Conservation (phyloP, 2,888 invertebrate genomes). For the Clitarchus hookeri region DNA sequence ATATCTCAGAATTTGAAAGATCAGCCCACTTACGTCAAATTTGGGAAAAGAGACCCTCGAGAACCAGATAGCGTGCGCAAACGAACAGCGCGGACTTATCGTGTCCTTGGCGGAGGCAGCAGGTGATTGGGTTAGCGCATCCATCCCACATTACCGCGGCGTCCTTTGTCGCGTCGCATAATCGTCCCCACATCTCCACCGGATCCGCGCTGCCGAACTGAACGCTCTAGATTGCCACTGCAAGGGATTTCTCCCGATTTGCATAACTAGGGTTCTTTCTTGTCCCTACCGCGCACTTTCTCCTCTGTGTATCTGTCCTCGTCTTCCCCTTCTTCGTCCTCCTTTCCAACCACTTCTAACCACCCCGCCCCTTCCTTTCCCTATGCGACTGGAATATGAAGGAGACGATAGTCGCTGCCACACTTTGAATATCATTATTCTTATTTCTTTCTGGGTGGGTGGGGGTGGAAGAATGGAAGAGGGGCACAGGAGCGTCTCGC, state of each 20-base stretch:
- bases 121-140: slow-evolving; percentile 2
- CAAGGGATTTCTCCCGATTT: slow-evolving; percentile 14
- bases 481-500: not conserved
- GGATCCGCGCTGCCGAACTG: not conserved
- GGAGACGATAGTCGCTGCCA: slow-evolving; percentile 2
- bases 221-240: slow-evolving; percentile 7
- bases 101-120: not conserved
- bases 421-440: slow-evolving; percentile 14
- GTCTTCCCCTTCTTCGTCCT: not conserved
- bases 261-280: slow-evolving; percentile 10
- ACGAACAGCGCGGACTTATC: no score
- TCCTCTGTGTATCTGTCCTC: not conserved
- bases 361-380: not conserved
- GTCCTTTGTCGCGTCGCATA: slow-evolving; percentile 7
- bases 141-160: not conserved
- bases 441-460: not conserved
- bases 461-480: not conserved
- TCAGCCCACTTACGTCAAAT: no score
- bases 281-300: not conserved
- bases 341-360: not conserved
- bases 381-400: not conserved
- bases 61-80: no score
- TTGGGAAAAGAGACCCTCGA: no score
- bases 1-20: no score
- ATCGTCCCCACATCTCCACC: not conserved